Base-by-base conservation (phyloP, 2,113 vertebrate species). In the Dendropsophus ebraccatus region DNA sequence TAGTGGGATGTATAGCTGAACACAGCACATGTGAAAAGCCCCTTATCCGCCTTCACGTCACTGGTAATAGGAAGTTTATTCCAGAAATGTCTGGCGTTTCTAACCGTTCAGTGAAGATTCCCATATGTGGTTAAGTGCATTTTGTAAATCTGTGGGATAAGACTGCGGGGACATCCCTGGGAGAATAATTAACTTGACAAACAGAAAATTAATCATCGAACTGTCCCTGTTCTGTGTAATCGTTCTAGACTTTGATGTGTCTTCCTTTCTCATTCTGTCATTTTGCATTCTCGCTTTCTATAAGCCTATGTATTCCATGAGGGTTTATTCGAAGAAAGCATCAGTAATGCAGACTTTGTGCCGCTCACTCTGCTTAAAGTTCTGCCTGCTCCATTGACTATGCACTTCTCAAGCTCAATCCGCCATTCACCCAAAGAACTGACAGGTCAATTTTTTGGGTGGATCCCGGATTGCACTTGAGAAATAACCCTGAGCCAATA, bases 51-150 rank as follows among this genome's bases (percentile, higher is more conserved):
- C 35, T 74, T 28, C 9, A 28, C 35, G 67, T 81, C 84, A 86
- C 35, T 78, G 81, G 73, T 81, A 87, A 81, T 87, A 81, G 85
- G 85, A 87, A 50, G 56, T 81, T 72, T 79, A 81, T 81, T 60
- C 49, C 65, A 87, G 78, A 81, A 62, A 87, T 81, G 85, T 54
- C 67, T 81, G 67, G 62, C 54, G 41, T 73, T 72, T 60, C 83
- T 56, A 67, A 52, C 62, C 13, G 75, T 21, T 70, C 75, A 28
- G 19, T 85, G 65, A 81, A 72, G 50, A 80, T 81, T 87, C 78
- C 85, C 77, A 87, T 87, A 87, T 87, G 85, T 87, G 85, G 78
- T 32, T 50, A 86, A 81, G 65, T 35, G 23, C 37, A 77, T 73
- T 73, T 73, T 73, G 77, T 7, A 56, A 74, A 60, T 32, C 77